These are phyloP conservation scores for Enteromius argenteus DNA, from an alignment of 2,797 vertebrate genomes.

Conservation along the genomic window DNA sequence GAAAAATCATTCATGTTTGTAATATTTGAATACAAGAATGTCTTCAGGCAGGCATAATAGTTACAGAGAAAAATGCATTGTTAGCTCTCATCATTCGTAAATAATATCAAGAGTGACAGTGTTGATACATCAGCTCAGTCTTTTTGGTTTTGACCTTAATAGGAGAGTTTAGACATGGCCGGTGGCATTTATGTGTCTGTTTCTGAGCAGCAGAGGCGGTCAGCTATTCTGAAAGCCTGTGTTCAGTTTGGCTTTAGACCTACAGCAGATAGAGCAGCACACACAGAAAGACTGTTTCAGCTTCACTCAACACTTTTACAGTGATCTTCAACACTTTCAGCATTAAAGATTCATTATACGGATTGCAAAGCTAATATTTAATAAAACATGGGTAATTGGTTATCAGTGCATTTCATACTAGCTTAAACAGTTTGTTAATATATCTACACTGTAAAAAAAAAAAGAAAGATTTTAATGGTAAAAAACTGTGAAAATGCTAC, in stretches of 20 bases:
- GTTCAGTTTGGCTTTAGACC: not conserved
- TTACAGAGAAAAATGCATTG: not conserved
- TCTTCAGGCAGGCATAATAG: not conserved
- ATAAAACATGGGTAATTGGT: not conserved
- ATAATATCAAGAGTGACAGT: not conserved
- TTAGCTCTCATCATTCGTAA: not conserved
- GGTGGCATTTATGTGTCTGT: not conserved
- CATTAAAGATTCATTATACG: not conserved
- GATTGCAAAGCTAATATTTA: not conserved
- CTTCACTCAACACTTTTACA: not conserved
- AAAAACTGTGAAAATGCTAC: too few species aligned
- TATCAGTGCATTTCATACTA: not conserved
- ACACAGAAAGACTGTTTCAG: slow-evolving; percentile 2
- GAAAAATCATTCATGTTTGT: not conserved
- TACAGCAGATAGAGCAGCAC: not conserved
- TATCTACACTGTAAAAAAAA: not conserved
- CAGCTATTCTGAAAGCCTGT: slow-evolving; percentile 7
- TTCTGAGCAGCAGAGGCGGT: not conserved
- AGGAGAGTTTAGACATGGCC: slow-evolving; percentile 19
- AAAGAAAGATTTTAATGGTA: too few species aligned
- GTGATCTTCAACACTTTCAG: not conserved
- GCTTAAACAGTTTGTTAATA: not conserved
- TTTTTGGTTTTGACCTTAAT: slow-evolving; percentile 5
- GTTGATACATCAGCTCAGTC: not conserved
- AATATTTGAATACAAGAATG: not conserved